A percentile compares a stretch with the other conserved stretches of the same genome.
Evolutionary conservation across 2,888 invertebrate species (phyloP).

Genomic region (Ypsolopha sequella): DNA sequence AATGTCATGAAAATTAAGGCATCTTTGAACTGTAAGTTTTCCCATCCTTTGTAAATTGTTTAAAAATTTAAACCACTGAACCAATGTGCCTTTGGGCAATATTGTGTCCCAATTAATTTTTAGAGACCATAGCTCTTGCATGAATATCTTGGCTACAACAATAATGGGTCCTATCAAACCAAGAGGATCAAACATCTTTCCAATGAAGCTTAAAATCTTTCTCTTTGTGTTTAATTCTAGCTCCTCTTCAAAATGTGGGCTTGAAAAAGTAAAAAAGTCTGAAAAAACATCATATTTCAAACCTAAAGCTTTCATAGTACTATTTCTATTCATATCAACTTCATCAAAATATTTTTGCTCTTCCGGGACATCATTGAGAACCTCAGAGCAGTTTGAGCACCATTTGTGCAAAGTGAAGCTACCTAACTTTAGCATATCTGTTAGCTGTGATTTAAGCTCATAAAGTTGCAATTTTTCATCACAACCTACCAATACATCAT

Average conservation of each 20-base stretch:
- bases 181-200: neutral
- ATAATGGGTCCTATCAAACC: neutral
- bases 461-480: neutral
- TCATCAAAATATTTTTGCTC: neutral
- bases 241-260: too few species aligned
- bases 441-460: neutral
- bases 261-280: neutral
- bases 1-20: too few species aligned
- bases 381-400: neutral
- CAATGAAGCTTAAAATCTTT: neutral
- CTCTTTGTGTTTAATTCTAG: neutral
- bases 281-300: neutral
- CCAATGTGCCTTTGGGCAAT: too few species aligned
- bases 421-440: neutral
- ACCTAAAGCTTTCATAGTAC: neutral
- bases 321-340: neutral
- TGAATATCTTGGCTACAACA: neutral
- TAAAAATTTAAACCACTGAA: too few species aligned
- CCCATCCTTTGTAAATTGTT: too few species aligned
- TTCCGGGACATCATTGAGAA: neutral
- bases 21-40: too few species aligned
- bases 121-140: neutral
- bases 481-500: neutral
- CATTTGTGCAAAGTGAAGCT: neutral
- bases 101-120: neutral